These are phyloP conservation scores for Dreissena rostriformis DNA, from an alignment of 1,140 invertebrate species.

Conservation along the genomic window DNA sequence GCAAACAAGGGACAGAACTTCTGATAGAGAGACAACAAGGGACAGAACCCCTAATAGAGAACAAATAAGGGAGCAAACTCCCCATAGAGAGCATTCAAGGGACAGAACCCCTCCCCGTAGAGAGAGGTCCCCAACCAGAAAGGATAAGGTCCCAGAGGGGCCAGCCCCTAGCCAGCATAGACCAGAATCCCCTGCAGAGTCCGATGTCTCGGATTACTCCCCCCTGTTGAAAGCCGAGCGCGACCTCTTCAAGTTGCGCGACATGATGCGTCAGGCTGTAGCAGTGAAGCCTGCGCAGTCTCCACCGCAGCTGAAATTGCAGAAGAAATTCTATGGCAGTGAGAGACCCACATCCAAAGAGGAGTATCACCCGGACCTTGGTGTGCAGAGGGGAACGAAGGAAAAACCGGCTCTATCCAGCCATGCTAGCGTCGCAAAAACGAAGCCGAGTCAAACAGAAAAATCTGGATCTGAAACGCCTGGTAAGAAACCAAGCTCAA, in stretches of 20 bases:
- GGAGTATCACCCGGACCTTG: slow-evolving; percentile 43
- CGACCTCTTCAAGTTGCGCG: slow-evolving; percentile 68
- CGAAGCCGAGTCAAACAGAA: slow-evolving; percentile 28
- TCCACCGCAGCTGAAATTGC: slow-evolving; percentile 54
- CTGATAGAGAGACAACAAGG: slow-evolving; percentile 17
- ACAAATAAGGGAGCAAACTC: slow-evolving; percentile 8
- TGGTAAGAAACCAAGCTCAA: background rate
- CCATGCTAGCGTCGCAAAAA: slow-evolving; percentile 39
- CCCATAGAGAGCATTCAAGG: too few relatives aligned
- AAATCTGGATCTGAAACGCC: slow-evolving; percentile 3
- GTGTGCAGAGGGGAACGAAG: slow-evolving; percentile 21
- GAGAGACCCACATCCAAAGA: slow-evolving; percentile 44
- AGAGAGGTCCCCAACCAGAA: slow-evolving; percentile 18
- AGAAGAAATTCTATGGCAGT: slow-evolving; percentile 69
- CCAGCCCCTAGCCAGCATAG: too few relatives aligned
- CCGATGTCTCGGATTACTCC: slow-evolving; percentile 60
- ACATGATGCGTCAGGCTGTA: slow-evolving; percentile 58
- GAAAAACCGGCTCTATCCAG: slow-evolving; percentile 47
- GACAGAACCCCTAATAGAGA: slow-evolving; percentile 22
- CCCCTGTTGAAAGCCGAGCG: slow-evolving; percentile 74
- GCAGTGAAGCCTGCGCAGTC: slow-evolving; percentile 40
- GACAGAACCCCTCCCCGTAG: slow-evolving; percentile 40
- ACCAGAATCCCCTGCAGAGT: slow-evolving; percentile 32
- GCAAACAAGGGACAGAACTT: background rate
- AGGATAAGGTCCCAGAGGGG: background rate